These are phyloP conservation scores for Caenorhabditis sinica DNA, from an alignment of 2,888 invertebrate genomes.

Conservation along the genomic window DNA sequence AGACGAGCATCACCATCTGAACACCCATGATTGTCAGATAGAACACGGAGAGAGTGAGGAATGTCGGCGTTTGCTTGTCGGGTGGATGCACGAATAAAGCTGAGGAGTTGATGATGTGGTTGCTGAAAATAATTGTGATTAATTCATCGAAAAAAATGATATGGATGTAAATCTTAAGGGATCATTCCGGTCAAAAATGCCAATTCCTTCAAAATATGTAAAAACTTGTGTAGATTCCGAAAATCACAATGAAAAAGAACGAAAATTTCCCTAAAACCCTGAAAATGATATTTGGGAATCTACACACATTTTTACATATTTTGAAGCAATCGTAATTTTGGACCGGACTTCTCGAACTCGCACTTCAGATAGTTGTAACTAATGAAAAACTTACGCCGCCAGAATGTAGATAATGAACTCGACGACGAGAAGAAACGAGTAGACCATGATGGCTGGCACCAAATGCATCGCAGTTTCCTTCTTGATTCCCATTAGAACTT, in stretches of 20 bases:
- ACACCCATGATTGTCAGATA: conserved; percentile 41
- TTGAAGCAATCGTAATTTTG: too few species aligned
- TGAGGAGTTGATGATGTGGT: conserved; percentile 62
- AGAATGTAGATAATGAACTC: conserved; percentile 72
- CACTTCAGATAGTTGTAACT: too few species aligned
- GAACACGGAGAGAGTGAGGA: conserved; percentile 45
- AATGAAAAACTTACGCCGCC: conserved; percentile 66
- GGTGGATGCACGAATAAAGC: conserved; percentile 17
- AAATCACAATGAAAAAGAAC: too few species aligned
- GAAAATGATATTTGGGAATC: too few species aligned
- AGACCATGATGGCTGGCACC: conserved; percentile 80
- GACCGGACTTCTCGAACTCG: too few species aligned
- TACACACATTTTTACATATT: too few species aligned
- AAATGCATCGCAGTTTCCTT: conserved; percentile 69
- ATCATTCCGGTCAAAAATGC: too few species aligned
- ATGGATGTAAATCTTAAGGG: too few species aligned
- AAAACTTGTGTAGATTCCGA: too few species aligned
- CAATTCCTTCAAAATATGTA: too few species aligned
- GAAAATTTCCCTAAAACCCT: too few species aligned
- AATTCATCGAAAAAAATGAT: background rate
- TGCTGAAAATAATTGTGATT: too few species aligned
- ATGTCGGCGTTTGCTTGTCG: conserved; percentile 33
- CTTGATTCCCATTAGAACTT: conserved; percentile 65
- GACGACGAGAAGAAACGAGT: conserved; percentile 74
- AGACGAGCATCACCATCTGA: conserved; percentile 64